phyloP scores from a whole-genome alignment of 2,797 vertebrate species.

The Oreochromis grahami region DNA sequence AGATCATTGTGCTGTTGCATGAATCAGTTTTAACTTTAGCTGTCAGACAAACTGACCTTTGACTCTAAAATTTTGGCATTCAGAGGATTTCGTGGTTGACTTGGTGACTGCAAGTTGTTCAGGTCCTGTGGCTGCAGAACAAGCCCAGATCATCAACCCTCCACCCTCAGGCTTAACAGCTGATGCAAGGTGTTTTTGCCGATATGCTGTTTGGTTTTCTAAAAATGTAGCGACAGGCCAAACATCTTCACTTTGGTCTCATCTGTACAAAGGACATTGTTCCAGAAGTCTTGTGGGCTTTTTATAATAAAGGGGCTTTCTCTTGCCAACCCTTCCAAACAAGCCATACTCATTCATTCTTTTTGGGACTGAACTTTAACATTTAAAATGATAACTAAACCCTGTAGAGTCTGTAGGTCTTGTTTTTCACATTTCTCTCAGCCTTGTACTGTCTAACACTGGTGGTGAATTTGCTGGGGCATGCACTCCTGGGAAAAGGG shows the following conservation, averaged over 20 bases:
- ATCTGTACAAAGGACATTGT: not conserved
- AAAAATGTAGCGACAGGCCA: not conserved
- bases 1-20: not conserved
- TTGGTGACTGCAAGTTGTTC: not conserved
- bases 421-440: not conserved
- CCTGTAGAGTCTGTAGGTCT: not conserved
- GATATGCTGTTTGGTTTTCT: not conserved
- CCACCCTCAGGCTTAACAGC: not conserved
- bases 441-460: rapidly evolving
- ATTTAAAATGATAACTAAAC: not conserved
- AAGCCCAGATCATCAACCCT: not conserved
- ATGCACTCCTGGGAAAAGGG: not conserved
- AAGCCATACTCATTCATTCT: not conserved
- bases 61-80: not conserved
- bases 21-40: not conserved
- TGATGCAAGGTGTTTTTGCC: not conserved
- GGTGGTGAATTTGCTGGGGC: not conserved
- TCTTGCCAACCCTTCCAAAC: not conserved
- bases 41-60: not conserved
- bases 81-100: not conserved
- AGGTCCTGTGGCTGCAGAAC: not conserved
- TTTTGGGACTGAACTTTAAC: not conserved
- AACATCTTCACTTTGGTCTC: not conserved
- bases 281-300: not conserved
- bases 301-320: not conserved